Evolutionary conservation across 2,113 vertebrate genomes (phyloP).

Genomic region (Ursus arctos): DNA sequence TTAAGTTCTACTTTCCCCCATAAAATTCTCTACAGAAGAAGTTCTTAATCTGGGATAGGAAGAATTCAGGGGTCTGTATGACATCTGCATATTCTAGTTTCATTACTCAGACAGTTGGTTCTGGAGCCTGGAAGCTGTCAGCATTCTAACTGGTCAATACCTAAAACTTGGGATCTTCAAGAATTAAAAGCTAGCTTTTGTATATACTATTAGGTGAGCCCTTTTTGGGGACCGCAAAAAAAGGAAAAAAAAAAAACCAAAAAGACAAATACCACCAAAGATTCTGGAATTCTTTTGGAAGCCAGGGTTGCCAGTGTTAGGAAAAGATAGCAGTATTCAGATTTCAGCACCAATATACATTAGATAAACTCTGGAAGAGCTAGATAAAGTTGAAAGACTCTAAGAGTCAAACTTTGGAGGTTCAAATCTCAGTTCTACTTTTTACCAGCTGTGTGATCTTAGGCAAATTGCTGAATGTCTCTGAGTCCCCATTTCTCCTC

Average conservation of each 20-base stretch:
- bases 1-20: neutral
- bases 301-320: neutral
- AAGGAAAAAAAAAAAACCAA: too few relatives aligned
- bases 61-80: neutral
- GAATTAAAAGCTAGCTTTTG: conserved; percentile 9
- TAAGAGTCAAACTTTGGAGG: neutral
- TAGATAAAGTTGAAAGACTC: conserved; percentile 27
- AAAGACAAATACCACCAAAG: neutral
- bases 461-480: neutral
- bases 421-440: conserved; percentile 26
- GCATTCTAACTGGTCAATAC: neutral
- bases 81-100: neutral
- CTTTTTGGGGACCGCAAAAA: neutral
- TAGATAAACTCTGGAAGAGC: conserved; percentile 27
- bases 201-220: neutral
- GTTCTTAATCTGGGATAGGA: neutral
- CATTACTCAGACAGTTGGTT: neutral
- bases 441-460: neutral
- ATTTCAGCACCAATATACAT: neutral
- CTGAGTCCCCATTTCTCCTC: neutral
- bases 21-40: neutral
- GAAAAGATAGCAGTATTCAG: neutral
- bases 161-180: neutral
- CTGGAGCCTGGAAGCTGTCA: neutral
- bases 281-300: neutral